Evolutionary conservation across 2,113 vertebrate genomes (phyloP), one percentile per base, ranked within the genome.

Genomic region (Myocastor coypus): DNA sequence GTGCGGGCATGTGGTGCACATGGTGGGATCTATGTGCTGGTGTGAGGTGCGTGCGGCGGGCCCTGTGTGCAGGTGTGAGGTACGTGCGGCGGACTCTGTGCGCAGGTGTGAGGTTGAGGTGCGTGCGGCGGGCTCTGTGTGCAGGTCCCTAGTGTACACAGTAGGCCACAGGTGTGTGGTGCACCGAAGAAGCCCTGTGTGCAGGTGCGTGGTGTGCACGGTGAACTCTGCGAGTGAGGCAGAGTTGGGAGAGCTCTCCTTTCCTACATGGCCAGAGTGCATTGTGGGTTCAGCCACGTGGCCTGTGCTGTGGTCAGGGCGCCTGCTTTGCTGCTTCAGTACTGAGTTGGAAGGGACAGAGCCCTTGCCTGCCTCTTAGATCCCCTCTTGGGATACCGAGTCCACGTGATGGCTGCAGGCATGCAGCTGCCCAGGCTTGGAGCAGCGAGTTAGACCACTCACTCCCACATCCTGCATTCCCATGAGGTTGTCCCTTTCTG

Each of bases 381-480:
- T n/a, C 37, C 75, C 22, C 69, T 71, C 83, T 14, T 3, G 6
- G 30, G 26, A 32, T 1, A 0, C 66, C 5, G 2, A 19, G 75
- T 17, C 28, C 5, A 34, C 11, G 6, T 14, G 77, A 24, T 28
- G n/a, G 32, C 6, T n/a, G 50, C 59, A 5, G 28, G 12, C 1
- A 28, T 19, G 12, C 20, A 7, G 5, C 71, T 12, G 68, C n/a
- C 82, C 26, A 10, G 2, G 32, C 66, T 17, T 40, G 1, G 0
- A 37, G 57, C 57, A 1, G 0, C 61, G 64, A 66, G 63, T 61
- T 7, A 52, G 9, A 28, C 3, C 7, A 4, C 7, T 0, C 0
- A 5, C 55, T 20, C 46, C n/a, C 2, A 2, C 46, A 10, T 59
- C 3, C 14, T 1, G 64, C 2, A 2, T 14, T 64, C 75, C 83